These are phyloP conservation scores for Entomobrya multifasciata DNA, from an alignment of 2,888 invertebrate species.

Conservation along the genomic window DNA sequence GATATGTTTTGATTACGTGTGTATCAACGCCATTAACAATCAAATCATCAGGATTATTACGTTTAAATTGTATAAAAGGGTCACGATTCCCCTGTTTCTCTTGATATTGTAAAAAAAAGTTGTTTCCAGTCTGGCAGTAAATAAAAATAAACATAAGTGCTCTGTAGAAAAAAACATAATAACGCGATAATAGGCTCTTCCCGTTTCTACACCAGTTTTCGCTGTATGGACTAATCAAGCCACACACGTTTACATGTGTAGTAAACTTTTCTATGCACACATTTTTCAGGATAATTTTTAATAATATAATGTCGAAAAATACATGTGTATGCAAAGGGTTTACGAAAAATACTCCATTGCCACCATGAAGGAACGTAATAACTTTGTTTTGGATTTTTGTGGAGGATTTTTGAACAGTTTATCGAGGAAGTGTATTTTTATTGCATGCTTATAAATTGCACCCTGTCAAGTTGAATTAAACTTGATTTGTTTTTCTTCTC, in stretches of 20 bases:
- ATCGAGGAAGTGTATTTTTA: conserved; percentile 1
- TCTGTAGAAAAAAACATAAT: conserved; percentile 49
- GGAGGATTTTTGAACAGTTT: background rate
- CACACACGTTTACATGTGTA: no score
- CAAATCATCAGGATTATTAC: conserved; percentile 56
- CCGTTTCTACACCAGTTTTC: conserved; percentile 30
- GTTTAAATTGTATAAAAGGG: conserved; percentile 47
- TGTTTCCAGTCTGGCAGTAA: conserved; percentile 1
- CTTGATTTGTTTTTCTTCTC: no score
- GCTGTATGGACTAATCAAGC: conserved; percentile 37
- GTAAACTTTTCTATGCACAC: no score
- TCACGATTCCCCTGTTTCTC: conserved; percentile 56
- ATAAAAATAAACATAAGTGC: no score
- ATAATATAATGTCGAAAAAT: conserved; percentile 59
- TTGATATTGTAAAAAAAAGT: conserved; percentile 46
- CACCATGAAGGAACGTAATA: background rate
- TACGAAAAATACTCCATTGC: no score
- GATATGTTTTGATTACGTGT: no score
- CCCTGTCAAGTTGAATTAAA: background rate
- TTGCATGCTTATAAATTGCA: background rate
- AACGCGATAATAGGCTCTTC: conserved; percentile 56
- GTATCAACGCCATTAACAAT: conserved; percentile 46
- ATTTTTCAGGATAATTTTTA: conserved; percentile 56
- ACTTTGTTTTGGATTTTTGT: background rate
- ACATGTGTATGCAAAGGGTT: no score